phyloP scores from a whole-genome alignment of 2,888 invertebrate genomes.

The Eupithecia vulgata region DNA sequence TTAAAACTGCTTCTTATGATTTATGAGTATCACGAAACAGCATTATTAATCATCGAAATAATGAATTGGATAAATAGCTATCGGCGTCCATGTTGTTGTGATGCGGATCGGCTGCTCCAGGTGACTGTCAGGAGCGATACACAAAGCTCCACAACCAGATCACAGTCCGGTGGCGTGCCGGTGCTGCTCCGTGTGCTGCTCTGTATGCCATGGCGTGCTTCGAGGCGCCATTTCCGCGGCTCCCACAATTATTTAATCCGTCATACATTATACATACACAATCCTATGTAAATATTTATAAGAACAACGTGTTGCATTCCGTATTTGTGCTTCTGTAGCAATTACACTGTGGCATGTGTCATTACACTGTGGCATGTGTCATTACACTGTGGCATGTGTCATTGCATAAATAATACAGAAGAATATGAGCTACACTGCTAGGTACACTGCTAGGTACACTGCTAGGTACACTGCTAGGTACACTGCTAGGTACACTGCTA shows the following conservation, averaged over 20 bases:
- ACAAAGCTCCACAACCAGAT: constrained; percentile 8
- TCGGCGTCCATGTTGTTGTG: neutral
- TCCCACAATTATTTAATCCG: constrained; percentile 54
- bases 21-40: neutral
- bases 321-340: constrained; percentile 22
- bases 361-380: constrained; percentile 21
- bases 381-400: constrained; percentile 19
- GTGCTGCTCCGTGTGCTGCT: neutral
- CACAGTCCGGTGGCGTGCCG: constrained; percentile 15
- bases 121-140: neutral
- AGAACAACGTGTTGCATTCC: constrained; percentile 48
- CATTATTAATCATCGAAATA: neutral
- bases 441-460: too few species aligned
- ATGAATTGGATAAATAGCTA: neutral
- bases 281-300: constrained; percentile 47
- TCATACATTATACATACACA: constrained; percentile 60
- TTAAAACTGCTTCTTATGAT: neutral
- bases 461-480: too few species aligned
- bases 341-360: constrained; percentile 19
- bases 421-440: neutral
- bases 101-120: neutral
- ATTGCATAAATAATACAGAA: constrained; percentile 9
- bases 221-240: constrained; percentile 46
- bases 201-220: constrained; percentile 13
- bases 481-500: too few species aligned